Evolutionary conservation across 2,113 vertebrate species (phyloP).

Genomic region (Oncorhynchus mykiss): DNA sequence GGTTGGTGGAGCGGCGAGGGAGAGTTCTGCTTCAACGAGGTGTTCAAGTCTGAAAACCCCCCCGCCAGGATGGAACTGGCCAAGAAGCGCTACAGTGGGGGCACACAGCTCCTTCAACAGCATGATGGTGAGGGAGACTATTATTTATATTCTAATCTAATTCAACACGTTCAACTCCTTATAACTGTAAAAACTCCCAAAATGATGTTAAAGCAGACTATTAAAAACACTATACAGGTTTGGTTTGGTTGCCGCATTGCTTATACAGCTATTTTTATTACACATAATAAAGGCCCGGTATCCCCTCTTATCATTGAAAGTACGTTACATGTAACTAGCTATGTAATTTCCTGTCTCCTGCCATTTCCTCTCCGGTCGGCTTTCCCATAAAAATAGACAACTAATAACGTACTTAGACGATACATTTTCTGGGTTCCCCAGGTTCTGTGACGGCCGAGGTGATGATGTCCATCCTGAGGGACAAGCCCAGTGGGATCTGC

Average conservation of each 20-base stretch:
- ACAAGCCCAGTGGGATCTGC: constrained; percentile 90
- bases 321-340: no score
- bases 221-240: no score
- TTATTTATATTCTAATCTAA: neutral
- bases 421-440: constrained; percentile 26
- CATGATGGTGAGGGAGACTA: constrained; percentile 70
- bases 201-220: no score
- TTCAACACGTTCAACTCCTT: no score
- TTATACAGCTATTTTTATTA: neutral
- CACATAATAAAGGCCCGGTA: neutral
- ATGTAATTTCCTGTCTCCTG: no score
- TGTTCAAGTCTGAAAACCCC: constrained; percentile 78
- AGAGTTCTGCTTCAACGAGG: constrained; percentile 79
- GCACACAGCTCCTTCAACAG: constrained; percentile 77
- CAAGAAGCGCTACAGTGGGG: constrained; percentile 80
- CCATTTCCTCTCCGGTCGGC: neutral
- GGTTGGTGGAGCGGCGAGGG: constrained; percentile 87
- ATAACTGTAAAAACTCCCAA: no score
- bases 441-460: constrained; percentile 81
- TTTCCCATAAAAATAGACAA: neutral
- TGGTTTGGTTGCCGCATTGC: no score
- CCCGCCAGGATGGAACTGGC: constrained; percentile 89
- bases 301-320: no score
- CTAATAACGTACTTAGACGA: no score
- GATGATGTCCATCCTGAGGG: constrained; percentile 88